Evolutionary conservation across 2,113 vertebrate genomes (phyloP), one percentile per base, ranked within the genome.

Genomic region (Brachypodius melanocephalos): DNA sequence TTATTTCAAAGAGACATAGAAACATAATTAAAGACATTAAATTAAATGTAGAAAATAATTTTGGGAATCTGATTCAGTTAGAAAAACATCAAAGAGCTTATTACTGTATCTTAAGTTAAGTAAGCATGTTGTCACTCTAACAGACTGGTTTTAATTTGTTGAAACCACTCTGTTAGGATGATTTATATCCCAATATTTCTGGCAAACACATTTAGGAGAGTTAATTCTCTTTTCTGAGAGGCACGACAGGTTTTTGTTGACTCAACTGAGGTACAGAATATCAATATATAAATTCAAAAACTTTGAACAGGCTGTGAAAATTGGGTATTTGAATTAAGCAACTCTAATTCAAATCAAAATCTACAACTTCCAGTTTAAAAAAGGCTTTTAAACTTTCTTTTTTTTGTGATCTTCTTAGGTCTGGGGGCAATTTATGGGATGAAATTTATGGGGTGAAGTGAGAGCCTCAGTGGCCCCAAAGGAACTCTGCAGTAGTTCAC

Each of bases 81-180:
- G 54, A 81, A 84, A 2, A 9, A 67, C 86, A 92, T 92, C 80
- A 92, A 95, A 95, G 67, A 73, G 9, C 32, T 38, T 46, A 75
- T 89, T 92, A 86, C 52, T 90, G 4, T 81, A 94, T 94, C 91
- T 90, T 14, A 3, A 94, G 21, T 85, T 80, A 85, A 91, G 40
- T 83, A 79, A 83, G 72, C 40, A 54, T 74, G 82, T 68, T 95
- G 82, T 93, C 91, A 88, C 34, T 76, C 46, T 85, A 80, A 84
- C 21, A 48, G 71, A n/a, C 74, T 76, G 77, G 81, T 72, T 96
- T 95, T 88, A 73, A 95, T 94, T 92, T 93, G n/a, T 77, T 80
- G 51, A 74, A 74, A 73, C 38, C 55, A 62, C 63, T 85, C 71
- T 59, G 42, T 51, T 69, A 25, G 71, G 24, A 80, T 90, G 22